Base-by-base conservation (phyloP, 2,888 invertebrate species). In the Charanyca ferruginea region DNA sequence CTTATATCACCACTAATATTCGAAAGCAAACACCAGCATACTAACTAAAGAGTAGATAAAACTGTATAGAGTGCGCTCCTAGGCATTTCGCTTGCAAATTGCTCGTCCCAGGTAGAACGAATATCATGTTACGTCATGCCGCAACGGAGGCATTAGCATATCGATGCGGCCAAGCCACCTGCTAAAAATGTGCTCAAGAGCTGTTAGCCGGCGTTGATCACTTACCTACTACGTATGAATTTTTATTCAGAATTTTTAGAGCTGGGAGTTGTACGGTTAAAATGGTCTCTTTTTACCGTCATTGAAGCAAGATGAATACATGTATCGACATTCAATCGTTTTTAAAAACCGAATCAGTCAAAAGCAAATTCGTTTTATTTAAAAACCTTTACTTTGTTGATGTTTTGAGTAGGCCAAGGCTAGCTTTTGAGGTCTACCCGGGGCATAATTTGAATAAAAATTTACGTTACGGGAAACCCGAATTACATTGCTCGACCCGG, bases 31-130 rank as follows among this genome's bases (percentile, higher is more conserved):
- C 68, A 69, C 28, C 65, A 52, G 54, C 58, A 65, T 73, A 77
- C 70, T 73, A 72, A 77, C 70, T 73, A 72, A 64, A 59, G 64
- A 66, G 61, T 59, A 62, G 64, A 80, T 78, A 79, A 81, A 83
- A 77, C 59, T 81, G 57, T 73, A 78, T 62, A 74, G 72, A 73
- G 63, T 38, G 55, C 73, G 84, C 79, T 79, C 78, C 77, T 73
- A 71, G 77, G 84, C 83, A 90, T 90, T 91, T 89, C 85, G 85
- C 90, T 90, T 90, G 90, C 90, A 91, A 91, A 91, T 90, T 89
- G 90, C 86, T 84, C 84, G 83, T 81, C 85, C 80, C 84, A 87
- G 86, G 86, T 85, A 86, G 85, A 87, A 77, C 81, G 87, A 83
- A 86, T 89, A 88, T 89, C 87, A 83, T 77, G 87, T 91, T 87